Evolutionary conservation across 2,888 invertebrate genomes (phyloP), one percentile per base, ranked within the genome.

Genomic region (Caenorhabditis doughertyi): DNA sequence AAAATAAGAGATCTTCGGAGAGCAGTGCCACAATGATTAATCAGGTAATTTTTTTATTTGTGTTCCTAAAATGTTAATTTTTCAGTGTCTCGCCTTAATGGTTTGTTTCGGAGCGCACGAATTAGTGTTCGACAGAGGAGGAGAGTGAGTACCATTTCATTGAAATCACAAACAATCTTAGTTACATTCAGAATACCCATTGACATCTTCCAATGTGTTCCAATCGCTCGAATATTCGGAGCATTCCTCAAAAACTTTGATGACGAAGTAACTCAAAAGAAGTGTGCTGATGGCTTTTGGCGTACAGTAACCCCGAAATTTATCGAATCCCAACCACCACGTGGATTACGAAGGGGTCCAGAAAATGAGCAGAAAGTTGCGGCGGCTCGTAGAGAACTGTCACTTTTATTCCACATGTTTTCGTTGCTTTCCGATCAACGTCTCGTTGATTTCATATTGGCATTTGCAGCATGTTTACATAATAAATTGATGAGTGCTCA

Each of bases 241-340:
- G 83, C 79, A 0, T 83, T 74, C 18, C 51, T 60, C 11, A 16
- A 9, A n/a, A 71, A 60, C 18, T 21, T 49, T 35, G 32, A 62
- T 18, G 79, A 83, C 1, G 0, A 13, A 0, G 47, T 18, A 8
- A 29, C 74, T 3, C 44, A 49, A 21, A 65, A 68, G 25, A 83
- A 79, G 47, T 83, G 83, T 21, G 79, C 79, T 11, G 79, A 79
- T 25, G 82, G 79, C 4, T 67, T 82, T 21, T 79, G 65, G 68
- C 73, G 72, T 3, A 68, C 67, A 2, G 44, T 47, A 13, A 72
- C 68, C 0, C 47, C 39, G 13, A 56, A 64, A 23, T 58, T 82
- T 44, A 42, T 53, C n/a, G 72, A 60, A 0, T 51, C 72, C 0
- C 76, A 81, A 16, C 53, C 18, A n/a, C 29, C 44, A n/a, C 27